Evolutionary conservation across 2,888 invertebrate species (phyloP), one percentile per base, ranked within the genome.

Genomic region (Agonopterix subpropinquella): DNA sequence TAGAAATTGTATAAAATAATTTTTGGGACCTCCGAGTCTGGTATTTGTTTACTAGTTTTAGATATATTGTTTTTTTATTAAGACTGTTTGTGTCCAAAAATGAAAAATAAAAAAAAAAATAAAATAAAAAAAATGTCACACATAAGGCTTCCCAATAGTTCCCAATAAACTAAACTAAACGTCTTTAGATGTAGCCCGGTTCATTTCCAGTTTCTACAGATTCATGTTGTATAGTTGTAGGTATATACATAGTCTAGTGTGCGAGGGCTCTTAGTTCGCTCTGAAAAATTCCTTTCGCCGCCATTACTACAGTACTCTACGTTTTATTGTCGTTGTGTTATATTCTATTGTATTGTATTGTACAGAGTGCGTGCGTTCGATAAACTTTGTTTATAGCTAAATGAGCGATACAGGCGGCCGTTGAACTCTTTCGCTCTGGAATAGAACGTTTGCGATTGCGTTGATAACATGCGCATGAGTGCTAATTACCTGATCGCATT

Each of bases 311-410:
- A 61, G 66, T 62, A n/a, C n/a, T n/a, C n/a, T n/a, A 69, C 64
- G 70, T 68, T 77, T 80, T 79, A 80, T 77, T 80, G 74, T 80
- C 75, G 73, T 62, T 64, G 59, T 52, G 57, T 53, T 56, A 61
- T 68, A 65, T 64, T 67, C 77, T 71, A 80, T 83, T 80, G 81
- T 83, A 80, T 83, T 80, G 81, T 83, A 67, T 75, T 64, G 65
- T 28, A 28, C 28, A 28, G 28, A 28, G 28, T 28, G 28, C 28
- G 28, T 66, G 66, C 79, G 83, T 81, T 80, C 84, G 81, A 84
- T 86, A 86, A 84, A 84, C 82, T 80, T 83, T 85, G 84, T 83
- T 84, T 84, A 79, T 78, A 73, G 80, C 79, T 77, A 84, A 84
- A 84, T 78, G 83, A 79, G 80, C 82, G 82, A 80, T 82, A 82